Conservation (phyloP, 2,888 invertebrate species). For the Ischnus inquisitorius region DNA sequence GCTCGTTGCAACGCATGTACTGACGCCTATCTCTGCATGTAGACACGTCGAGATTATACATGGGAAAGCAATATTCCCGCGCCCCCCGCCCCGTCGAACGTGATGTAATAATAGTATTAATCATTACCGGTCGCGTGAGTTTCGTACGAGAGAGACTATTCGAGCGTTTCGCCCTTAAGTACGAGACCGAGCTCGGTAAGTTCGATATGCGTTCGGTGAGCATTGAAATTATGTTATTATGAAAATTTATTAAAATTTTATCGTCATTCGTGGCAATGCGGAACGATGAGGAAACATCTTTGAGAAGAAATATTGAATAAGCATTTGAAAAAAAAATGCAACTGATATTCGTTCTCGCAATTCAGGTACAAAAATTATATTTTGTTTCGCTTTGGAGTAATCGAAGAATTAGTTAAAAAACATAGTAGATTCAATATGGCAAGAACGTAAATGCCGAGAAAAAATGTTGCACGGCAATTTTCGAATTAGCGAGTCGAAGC, state of each 20-base stretch:
- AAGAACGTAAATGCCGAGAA: background rate
- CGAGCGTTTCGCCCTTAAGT: background rate
- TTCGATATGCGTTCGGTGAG: background rate
- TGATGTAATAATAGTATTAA: conserved; percentile 40
- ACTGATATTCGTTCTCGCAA: too few species aligned
- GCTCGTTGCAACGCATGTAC: conserved; percentile 19
- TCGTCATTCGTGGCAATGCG: background rate
- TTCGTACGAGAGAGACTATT: background rate
- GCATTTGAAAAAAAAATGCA: background rate
- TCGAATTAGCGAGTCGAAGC: background rate
- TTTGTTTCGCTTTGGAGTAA: background rate
- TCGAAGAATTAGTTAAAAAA: background rate
- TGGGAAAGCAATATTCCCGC: conserved; percentile 1
- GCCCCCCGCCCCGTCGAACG: background rate
- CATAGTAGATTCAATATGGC: background rate
- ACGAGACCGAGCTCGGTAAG: background rate
- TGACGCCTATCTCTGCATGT: background rate
- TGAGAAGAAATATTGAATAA: background rate
- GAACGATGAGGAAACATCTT: background rate
- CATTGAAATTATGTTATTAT: background rate
- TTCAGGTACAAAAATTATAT: background rate
- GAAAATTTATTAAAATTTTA: background rate
- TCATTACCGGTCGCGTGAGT: conserved; percentile 17
- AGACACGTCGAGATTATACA: conserved; percentile 14
- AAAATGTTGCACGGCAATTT: background rate